Percentiles rank a stretch among this genome's conserved stretches.
phyloP scores from a whole-genome alignment of 2,113 vertebrate species.

The Cepphus grylle region DNA sequence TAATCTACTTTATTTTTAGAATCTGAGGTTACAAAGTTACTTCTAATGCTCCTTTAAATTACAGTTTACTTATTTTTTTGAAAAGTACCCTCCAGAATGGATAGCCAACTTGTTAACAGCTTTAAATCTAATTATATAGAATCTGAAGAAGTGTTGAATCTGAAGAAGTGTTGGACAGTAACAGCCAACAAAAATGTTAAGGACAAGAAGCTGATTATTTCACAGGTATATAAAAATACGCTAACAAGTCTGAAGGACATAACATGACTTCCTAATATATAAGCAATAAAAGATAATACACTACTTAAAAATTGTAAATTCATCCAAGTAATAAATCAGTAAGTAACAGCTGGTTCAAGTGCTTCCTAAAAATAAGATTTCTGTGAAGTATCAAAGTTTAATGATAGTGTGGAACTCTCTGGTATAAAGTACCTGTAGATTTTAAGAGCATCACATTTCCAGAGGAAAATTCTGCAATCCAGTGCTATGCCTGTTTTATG shows the following conservation, averaged over 20 bases:
- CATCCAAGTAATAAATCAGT: not conserved
- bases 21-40: not conserved
- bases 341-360: not conserved
- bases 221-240: not conserved
- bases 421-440: not conserved
- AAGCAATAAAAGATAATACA: not conserved
- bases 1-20: not conserved
- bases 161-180: not conserved
- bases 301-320: not conserved
- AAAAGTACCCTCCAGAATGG: not conserved
- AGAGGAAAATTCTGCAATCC: not conserved
- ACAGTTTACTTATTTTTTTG: not conserved
- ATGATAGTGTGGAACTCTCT: not conserved
- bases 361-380: not conserved
- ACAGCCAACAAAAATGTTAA: not conserved
- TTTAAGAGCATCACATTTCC: not conserved
- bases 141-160: not conserved
- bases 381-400: not conserved
- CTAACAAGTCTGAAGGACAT: not conserved
- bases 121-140: not conserved
- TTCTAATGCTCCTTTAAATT: not conserved
- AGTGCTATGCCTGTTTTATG: not conserved
- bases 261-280: not conserved
- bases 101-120: not conserved
- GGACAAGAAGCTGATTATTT: not conserved